These are phyloP conservation scores for Oxytorus armatus DNA, from an alignment of 2,888 invertebrate species.

Conservation along the genomic window DNA sequence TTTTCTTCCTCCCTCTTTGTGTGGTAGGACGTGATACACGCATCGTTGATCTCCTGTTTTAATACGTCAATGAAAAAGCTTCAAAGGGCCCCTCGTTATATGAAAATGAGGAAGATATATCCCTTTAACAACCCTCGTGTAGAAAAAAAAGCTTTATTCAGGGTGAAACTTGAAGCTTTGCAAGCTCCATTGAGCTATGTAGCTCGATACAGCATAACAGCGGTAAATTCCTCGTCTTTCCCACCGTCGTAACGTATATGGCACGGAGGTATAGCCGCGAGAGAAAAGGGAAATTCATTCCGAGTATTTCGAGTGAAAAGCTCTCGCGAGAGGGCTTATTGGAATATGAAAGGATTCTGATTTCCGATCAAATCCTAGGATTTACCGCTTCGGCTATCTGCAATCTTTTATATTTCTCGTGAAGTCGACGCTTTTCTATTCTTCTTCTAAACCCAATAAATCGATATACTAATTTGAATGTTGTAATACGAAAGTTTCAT, in stretches of 20 bases:
- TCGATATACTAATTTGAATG: too few species aligned
- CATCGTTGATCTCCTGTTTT: constrained; percentile 23
- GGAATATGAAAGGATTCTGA: constrained; percentile 9
- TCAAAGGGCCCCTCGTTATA: constrained; percentile 24
- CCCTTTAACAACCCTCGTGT: not conserved
- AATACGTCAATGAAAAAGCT: constrained; percentile 17
- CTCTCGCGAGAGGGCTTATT: constrained; percentile 19
- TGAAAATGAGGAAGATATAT: constrained; percentile 6
- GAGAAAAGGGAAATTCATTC: not conserved
- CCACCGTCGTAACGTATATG: not conserved
- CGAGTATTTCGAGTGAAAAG: constrained; percentile 3
- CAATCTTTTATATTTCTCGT: too few species aligned
- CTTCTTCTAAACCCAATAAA: too few species aligned
- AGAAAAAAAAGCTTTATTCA: constrained; percentile 12
- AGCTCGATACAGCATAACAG: not conserved
- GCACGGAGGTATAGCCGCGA: not conserved
- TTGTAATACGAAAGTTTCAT: too few species aligned
- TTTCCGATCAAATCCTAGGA: constrained; percentile 2
- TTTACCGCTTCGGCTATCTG: not conserved
- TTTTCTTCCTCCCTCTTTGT: not conserved
- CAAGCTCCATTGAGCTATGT: not conserved
- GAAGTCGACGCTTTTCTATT: too few species aligned
- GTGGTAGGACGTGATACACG: constrained; percentile 10
- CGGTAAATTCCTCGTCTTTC: not conserved
- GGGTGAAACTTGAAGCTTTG: constrained; percentile 6